Evolutionary conservation across 2,113 vertebrate genomes (phyloP).

Genomic region (Henicopernis longicauda): DNA sequence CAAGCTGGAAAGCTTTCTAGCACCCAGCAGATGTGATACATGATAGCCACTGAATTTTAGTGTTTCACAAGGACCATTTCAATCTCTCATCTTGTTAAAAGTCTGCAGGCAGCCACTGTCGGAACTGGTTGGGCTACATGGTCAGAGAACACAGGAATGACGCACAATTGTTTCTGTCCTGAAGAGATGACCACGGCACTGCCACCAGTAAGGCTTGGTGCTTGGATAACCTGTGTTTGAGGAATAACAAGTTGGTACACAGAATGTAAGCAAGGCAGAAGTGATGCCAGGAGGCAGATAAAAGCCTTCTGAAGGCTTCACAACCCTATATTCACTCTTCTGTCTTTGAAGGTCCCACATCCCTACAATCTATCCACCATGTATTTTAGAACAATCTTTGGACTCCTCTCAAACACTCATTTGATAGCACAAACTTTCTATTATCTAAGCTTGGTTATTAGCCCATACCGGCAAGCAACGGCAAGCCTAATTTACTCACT

Average conservation of each 20-base stretch:
- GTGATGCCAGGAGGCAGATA: neutral
- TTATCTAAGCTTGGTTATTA: neutral
- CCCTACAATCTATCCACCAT: neutral
- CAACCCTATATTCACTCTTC: neutral
- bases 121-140: neutral
- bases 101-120: neutral
- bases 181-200: neutral
- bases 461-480: neutral
- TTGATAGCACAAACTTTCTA: neutral
- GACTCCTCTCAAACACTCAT: neutral
- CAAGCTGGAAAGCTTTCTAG: neutral
- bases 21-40: neutral
- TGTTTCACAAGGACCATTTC: neutral
- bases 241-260: neutral
- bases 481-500: neutral
- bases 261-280: neutral
- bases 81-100: neutral
- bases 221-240: neutral
- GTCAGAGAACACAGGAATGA: neutral
- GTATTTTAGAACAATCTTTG: neutral
- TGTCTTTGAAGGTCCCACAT: neutral
- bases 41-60: neutral
- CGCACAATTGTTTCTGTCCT: neutral
- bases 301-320: neutral
- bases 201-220: neutral